phyloP scores from a whole-genome alignment of 1,140 invertebrate species.

The Aphelinus certus region DNA sequence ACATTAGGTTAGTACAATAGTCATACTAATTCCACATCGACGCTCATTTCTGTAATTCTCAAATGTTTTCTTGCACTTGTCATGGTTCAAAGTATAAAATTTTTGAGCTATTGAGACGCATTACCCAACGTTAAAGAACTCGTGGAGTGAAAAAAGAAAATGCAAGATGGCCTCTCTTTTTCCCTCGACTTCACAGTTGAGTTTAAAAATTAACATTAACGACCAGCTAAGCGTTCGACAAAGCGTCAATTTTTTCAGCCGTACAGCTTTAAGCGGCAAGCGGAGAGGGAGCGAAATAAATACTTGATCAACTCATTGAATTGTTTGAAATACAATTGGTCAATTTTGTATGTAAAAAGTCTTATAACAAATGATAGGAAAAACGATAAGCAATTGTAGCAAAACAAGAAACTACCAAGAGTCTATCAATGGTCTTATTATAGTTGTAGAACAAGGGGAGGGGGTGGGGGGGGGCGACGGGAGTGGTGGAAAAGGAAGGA shows the following conservation, averaged over 20 bases:
- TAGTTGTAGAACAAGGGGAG: slow-evolving; percentile 17
- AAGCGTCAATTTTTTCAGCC: not conserved
- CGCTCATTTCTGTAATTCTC: slow-evolving; percentile 2
- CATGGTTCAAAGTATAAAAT: slow-evolving; percentile 24
- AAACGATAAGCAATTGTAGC: slow-evolving; percentile 8
- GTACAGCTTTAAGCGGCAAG: not conserved
- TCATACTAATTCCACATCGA: not conserved
- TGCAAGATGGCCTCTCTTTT: slow-evolving; percentile 1
- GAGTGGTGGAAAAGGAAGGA: no score
- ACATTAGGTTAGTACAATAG: not conserved
- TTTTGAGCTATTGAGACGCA: not conserved
- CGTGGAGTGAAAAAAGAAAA: slow-evolving; percentile 9
- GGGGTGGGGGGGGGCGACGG: not conserved
- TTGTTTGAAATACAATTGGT: slow-evolving; percentile 6
- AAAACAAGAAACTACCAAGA: slow-evolving; percentile 17
- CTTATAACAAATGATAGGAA: slow-evolving; percentile 1
- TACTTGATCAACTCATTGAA: slow-evolving; percentile 15
- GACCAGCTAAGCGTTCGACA: not conserved
- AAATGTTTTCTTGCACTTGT: slow-evolving; percentile 9
- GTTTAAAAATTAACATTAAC: slow-evolving; percentile 30
- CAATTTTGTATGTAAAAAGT: slow-evolving; percentile 24
- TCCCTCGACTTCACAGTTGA: not conserved
- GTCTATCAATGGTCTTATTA: slow-evolving; percentile 34
- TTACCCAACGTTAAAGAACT: not conserved
- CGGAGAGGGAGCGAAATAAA: not conserved